Evolutionary conservation across 1,140 invertebrate species (phyloP).

Genomic region (Periplaneta americana): DNA sequence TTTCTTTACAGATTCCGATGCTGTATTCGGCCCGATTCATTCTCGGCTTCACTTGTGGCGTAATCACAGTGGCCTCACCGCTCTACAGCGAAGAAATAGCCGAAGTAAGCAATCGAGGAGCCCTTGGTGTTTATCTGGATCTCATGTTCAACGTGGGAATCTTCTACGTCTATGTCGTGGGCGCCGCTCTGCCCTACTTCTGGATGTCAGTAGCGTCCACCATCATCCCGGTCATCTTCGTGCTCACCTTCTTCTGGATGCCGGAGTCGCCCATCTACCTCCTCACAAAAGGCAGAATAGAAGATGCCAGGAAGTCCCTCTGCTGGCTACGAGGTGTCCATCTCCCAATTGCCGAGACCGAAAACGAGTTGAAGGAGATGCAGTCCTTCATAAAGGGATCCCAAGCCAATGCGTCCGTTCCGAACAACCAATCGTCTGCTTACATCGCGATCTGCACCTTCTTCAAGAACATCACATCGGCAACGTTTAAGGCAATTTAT

Average conservation of each 20-base stretch:
- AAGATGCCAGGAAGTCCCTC: slow-evolving; percentile 31
- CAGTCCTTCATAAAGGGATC: neutral
- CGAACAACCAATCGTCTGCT: neutral
- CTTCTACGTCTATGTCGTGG: slow-evolving; percentile 67
- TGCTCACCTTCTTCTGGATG: slow-evolving; percentile 29
- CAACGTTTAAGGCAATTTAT: slow-evolving; percentile 32
- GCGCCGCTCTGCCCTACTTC: slow-evolving; percentile 62
- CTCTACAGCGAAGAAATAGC: slow-evolving; percentile 59
- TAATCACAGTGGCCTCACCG: slow-evolving; percentile 55
- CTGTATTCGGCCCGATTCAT: slow-evolving; percentile 55
- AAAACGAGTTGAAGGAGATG: slow-evolving; percentile 44
- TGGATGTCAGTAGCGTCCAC: slow-evolving; percentile 37
- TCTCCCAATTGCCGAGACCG: slow-evolving; percentile 46
- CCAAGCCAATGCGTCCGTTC: neutral
- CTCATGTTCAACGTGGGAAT: slow-evolving; percentile 71
- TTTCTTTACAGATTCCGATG: slow-evolving; percentile 25
- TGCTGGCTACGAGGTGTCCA: slow-evolving; percentile 13
- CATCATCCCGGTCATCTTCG: slow-evolving; percentile 50
- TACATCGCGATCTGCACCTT: neutral
- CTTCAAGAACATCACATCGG: slow-evolving; percentile 14
- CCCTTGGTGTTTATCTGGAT: slow-evolving; percentile 70
- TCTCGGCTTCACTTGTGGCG: slow-evolving; percentile 55
- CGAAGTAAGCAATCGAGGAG: slow-evolving; percentile 51
- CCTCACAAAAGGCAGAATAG: slow-evolving; percentile 27
- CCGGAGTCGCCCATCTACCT: slow-evolving; percentile 36